Conservation (phyloP, 2,113 vertebrate genomes). For the Apodemus speciosus region DNA sequence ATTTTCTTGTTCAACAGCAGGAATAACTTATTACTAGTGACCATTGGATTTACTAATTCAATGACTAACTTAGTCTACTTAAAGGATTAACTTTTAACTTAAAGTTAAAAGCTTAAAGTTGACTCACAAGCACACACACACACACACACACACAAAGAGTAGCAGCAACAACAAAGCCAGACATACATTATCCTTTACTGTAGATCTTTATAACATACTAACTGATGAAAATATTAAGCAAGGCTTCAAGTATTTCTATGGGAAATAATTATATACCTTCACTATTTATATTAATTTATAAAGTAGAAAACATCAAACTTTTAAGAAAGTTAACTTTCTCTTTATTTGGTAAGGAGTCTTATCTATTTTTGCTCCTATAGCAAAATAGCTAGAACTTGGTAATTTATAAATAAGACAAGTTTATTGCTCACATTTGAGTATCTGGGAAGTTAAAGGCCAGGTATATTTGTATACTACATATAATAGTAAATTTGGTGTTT, state of each 20-base stretch:
- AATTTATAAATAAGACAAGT: not conserved
- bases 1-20: not conserved
- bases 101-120: not conserved
- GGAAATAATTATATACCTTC: not conserved
- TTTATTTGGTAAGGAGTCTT: not conserved
- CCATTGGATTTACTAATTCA: not conserved
- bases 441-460: not conserved
- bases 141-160: too few species aligned
- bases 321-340: not conserved
- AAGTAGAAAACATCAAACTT: not conserved
- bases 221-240: not conserved
- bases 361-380: not conserved
- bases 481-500: not conserved
- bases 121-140: not conserved
- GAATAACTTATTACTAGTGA: not conserved
- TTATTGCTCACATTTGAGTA: not conserved
- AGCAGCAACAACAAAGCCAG: not conserved
- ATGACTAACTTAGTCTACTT: not conserved
- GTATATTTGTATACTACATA: too few species aligned
- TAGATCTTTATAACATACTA: not conserved
- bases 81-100: not conserved
- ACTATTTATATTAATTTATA: not conserved
- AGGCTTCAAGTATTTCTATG: not conserved
- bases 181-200: not conserved
- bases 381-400: not conserved